phyloP scores from a whole-genome alignment of 2,797 vertebrate genomes.

The Melanogrammus aeglefinus region DNA sequence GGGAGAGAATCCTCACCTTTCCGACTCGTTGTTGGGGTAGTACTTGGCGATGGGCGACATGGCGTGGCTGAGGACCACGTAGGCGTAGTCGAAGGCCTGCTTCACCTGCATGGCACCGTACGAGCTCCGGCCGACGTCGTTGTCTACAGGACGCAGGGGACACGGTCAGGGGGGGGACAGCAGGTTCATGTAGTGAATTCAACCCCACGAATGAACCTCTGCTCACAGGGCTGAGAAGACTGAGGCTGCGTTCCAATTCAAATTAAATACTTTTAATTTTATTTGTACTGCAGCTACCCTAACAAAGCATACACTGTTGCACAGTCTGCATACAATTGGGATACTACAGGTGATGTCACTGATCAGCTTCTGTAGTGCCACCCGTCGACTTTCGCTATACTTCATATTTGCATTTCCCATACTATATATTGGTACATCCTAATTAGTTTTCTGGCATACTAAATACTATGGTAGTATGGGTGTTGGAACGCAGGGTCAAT shows the following conservation, averaged over 20 bases:
- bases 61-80: conserved; percentile 90
- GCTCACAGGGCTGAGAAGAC: neutral
- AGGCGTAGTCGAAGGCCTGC: conserved; percentile 97
- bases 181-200: neutral
- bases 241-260: too few species aligned
- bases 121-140: conserved; percentile 94
- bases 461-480: too few species aligned
- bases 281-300: too few species aligned
- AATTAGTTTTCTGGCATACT: too few species aligned
- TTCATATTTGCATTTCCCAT: too few species aligned
- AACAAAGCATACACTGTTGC: too few species aligned
- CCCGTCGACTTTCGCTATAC: too few species aligned
- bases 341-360: too few species aligned
- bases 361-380: too few species aligned
- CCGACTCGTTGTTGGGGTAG: conserved; percentile 92
- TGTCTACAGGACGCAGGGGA: conserved; percentile 66
- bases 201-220: neutral
- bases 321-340: too few species aligned
- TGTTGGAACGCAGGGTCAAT: neutral
- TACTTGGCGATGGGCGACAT: conserved; percentile 92
- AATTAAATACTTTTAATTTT: too few species aligned
- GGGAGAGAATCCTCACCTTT: conserved; percentile 74
- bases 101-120: conserved; percentile 99
- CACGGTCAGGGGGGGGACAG: neutral
- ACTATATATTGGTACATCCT: too few species aligned